phyloP scores from a whole-genome alignment of 1,140 invertebrate genomes.

The Diachasma alloeum region DNA sequence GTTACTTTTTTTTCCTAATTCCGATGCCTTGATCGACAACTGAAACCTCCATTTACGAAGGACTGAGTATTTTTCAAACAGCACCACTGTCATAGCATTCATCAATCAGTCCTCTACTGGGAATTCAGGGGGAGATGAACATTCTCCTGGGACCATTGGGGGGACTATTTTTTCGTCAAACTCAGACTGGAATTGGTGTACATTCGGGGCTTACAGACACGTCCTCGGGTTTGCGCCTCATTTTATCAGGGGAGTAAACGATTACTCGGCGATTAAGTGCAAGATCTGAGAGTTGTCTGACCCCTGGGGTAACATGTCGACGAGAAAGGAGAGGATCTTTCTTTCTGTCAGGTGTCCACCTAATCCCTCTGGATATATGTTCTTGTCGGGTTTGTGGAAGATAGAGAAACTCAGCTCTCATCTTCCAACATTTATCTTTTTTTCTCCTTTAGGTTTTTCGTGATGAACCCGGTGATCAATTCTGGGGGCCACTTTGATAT shows the following conservation, averaged over 20 bases:
- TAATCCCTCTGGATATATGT: slow-evolving; percentile 1
- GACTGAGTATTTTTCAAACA: neutral
- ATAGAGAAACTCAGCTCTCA: neutral
- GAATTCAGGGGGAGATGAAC: slow-evolving; percentile 4
- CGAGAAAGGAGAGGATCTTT: neutral
- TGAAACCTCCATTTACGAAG: slow-evolving; percentile 4
- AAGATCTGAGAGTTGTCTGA: neutral
- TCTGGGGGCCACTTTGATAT: neutral
- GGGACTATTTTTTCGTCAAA: neutral
- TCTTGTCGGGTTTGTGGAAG: neutral
- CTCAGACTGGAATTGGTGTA: neutral
- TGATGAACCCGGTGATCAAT: neutral
- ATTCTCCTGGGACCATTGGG: neutral
- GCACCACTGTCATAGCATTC: slow-evolving; percentile 24
- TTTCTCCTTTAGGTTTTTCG: neutral
- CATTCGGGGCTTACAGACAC: neutral
- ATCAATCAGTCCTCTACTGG: slow-evolving; percentile 31
- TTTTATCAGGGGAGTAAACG: slow-evolving; percentile 24
- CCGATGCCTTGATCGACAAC: neutral
- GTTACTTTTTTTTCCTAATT: neutral
- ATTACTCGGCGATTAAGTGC: slow-evolving; percentile 28
- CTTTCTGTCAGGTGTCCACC: neutral
- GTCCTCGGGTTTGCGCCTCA: neutral
- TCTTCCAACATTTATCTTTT: neutral
- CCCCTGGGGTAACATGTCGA: neutral